Percentiles rank a stretch among this genome's conserved stretches.
These are phyloP conservation scores for Elgaria multicarinata DNA, from an alignment of 2,113 vertebrate genomes.

Conservation along the genomic window DNA sequence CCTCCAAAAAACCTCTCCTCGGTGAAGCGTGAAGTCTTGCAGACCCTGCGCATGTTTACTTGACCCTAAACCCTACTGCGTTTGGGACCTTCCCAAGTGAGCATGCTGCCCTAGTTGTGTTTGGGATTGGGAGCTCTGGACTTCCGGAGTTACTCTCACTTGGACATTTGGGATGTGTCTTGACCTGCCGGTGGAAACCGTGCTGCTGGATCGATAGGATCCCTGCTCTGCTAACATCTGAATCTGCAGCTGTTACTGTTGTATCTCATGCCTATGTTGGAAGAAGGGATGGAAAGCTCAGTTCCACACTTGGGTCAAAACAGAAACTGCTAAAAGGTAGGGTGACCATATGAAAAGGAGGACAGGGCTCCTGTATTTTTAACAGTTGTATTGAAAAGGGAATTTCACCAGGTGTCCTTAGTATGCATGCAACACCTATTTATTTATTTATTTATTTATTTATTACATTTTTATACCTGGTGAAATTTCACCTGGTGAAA, in stretches of 20 bases:
- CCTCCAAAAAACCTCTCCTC: neutral
- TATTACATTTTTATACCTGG: no score
- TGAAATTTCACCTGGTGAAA: no score
- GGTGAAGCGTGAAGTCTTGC: neutral
- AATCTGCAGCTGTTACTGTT: constrained; percentile 1
- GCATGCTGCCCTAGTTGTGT: neutral
- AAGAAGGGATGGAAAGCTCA: neutral
- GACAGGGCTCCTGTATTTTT: no score
- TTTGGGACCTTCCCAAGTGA: neutral
- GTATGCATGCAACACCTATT: no score
- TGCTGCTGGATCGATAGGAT: neutral
- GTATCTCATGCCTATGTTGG: fast-evolving
- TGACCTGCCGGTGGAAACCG: neutral
- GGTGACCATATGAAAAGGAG: no score
- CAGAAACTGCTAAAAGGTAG: constrained; percentile 12
- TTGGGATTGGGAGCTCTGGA: neutral
- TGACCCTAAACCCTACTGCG: neutral
- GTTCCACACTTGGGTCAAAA: neutral
- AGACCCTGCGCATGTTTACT: neutral
- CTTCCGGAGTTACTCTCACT: neutral
- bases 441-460: no score
- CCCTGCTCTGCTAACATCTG: neutral
- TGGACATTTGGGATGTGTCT: neutral
- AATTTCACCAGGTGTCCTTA: no score
- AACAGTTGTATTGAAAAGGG: no score